Percentiles rank a stretch among this genome's conserved stretches.
Conservation (phyloP, 2,797 vertebrate genomes). For the Acanthiza pusilla region DNA sequence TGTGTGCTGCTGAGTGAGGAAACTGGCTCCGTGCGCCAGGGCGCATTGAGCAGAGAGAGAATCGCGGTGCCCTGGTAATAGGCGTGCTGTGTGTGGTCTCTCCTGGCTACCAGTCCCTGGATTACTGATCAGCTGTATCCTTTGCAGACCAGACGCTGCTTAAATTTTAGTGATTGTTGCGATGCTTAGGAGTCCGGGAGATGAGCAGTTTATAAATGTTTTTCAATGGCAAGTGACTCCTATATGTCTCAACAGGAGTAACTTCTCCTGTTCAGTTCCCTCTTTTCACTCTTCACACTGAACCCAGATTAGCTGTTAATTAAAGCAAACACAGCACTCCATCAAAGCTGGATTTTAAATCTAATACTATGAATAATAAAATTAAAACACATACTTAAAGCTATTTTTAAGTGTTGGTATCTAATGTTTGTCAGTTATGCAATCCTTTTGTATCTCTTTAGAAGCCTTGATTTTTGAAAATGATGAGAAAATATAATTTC, state of each 20-base stretch:
- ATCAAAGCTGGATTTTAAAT: neutral
- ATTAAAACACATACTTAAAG: neutral
- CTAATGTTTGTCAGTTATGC: neutral
- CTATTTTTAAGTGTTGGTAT: neutral
- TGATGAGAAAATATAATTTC: neutral
- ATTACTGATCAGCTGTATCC: neutral
- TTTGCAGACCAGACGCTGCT: neutral
- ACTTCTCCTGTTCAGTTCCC: neutral
- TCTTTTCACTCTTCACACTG: neutral
- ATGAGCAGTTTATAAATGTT: neutral
- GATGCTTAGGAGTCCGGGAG: neutral
- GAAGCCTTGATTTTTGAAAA: neutral
- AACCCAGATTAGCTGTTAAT: neutral
- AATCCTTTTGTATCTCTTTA: neutral
- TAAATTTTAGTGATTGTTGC: neutral
- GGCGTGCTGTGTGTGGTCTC: neutral
- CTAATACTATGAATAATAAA: neutral
- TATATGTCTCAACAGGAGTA: neutral
- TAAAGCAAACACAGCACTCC: neutral
- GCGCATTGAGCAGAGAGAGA: slow-evolving; percentile 17
- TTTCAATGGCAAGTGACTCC: neutral
- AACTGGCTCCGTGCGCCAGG: slow-evolving; percentile 41
- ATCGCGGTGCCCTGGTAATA: slow-evolving; percentile 2
- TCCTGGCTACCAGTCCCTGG: neutral
- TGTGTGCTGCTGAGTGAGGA: slow-evolving; percentile 1